Percentiles rank a stretch among this genome's conserved stretches.
These are phyloP conservation scores for Lacerta bilineata DNA, from an alignment of 2,797 vertebrate genomes.

Conservation along the genomic window DNA sequence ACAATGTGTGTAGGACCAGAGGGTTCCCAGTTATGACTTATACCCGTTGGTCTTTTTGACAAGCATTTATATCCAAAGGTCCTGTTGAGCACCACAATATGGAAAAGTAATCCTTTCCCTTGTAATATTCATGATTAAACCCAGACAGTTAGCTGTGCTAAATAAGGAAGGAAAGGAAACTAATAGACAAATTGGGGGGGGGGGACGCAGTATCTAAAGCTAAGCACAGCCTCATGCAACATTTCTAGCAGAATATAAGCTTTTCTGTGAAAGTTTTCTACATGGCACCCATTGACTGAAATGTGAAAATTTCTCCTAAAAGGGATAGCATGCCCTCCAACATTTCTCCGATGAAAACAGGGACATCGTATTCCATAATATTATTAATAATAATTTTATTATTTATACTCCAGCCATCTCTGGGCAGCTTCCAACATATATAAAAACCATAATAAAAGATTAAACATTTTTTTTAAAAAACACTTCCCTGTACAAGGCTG, in stretches of 20 bases:
- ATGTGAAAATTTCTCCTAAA: slow-evolving; percentile 1
- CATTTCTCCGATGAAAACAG: too few relatives aligned
- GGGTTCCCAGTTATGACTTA: not conserved
- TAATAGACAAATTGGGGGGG: not conserved
- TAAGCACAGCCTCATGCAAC: fast-evolving
- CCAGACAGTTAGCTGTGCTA: not conserved
- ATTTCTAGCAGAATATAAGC: not conserved
- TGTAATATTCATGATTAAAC: not conserved
- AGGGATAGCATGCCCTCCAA: not conserved
- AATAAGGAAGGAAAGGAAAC: slow-evolving; percentile 15
- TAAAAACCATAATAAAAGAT: too few relatives aligned
- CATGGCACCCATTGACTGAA: not conserved
- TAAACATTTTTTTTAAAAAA: too few relatives aligned
- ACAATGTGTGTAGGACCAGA: not conserved
- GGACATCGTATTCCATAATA: too few relatives aligned
- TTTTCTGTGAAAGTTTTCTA: not conserved
- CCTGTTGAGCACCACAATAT: not conserved
- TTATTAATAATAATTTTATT: too few relatives aligned
- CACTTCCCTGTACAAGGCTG: too few relatives aligned
- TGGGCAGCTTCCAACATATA: too few relatives aligned
- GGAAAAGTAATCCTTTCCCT: not conserved
- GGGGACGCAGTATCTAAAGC: not conserved
- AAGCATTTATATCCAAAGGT: not conserved
- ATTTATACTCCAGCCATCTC: too few relatives aligned
- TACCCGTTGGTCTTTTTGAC: not conserved